Evolutionary conservation across 2,888 invertebrate genomes (phyloP).

Genomic region (Lysandra coridon): DNA sequence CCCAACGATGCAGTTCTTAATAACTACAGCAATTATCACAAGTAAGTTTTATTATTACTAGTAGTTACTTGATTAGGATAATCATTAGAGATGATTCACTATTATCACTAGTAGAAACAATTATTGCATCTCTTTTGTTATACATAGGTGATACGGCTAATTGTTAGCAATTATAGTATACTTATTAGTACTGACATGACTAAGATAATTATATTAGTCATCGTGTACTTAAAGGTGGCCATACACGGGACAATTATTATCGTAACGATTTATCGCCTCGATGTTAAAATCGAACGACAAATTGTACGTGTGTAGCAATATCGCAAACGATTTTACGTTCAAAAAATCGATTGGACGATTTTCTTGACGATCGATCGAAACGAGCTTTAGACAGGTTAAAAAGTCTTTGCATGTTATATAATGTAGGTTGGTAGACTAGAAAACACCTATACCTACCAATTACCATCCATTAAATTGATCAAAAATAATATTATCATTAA

Average conservation of each 20-base stretch:
- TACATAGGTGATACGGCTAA: neutral
- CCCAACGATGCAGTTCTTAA: constrained; percentile 18
- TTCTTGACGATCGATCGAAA: no score
- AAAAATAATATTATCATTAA: neutral
- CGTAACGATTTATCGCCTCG: no score
- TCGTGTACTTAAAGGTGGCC: no score
- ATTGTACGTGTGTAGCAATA: no score
- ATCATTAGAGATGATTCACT: neutral
- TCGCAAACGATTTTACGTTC: no score
- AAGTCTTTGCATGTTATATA: neutral
- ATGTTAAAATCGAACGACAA: no score
- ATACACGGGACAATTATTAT: no score
- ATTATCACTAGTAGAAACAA: neutral
- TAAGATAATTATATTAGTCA: neutral
- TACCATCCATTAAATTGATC: neutral
- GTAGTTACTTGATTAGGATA: neutral
- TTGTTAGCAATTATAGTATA: neutral
- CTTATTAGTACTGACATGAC: neutral
- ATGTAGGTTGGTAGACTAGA: neutral
- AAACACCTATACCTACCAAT: neutral
- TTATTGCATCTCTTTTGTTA: neutral
- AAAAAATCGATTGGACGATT: no score
- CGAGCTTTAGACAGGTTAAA: neutral
- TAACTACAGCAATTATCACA: constrained; percentile 3
- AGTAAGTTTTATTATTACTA: constrained; percentile 4